Evolutionary conservation across 2,113 vertebrate species (phyloP).

Genomic region (Panthera uncia): DNA sequence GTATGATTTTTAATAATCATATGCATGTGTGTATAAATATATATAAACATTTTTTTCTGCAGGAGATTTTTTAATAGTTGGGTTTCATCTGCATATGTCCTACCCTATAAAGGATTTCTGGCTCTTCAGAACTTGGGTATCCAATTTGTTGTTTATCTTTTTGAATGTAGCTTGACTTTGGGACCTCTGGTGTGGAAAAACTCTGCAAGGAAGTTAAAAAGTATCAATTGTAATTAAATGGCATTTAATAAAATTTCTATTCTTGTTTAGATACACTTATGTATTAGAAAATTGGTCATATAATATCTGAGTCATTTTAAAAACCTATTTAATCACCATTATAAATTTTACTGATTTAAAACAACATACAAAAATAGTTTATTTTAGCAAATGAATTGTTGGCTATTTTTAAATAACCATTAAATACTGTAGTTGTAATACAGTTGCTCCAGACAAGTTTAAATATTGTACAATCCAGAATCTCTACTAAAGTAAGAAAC

Average conservation of each 20-base stretch:
- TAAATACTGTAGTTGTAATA: background rate
- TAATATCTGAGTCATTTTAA: conserved; percentile 27
- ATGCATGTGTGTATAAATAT: background rate
- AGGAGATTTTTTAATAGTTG: conserved; percentile 41
- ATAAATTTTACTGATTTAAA: conserved; percentile 42
- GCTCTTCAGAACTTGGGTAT: background rate
- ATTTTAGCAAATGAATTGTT: conserved; percentile 45
- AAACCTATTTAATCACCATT: conserved; percentile 15
- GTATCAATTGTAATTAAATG: conserved; percentile 23
- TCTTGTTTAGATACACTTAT: background rate
- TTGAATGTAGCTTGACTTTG: conserved; percentile 27
- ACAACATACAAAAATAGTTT: background rate
- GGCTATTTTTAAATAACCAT: background rate
- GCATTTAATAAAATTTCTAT: conserved; percentile 22
- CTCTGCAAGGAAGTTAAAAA: conserved; percentile 68
- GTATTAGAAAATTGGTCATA: background rate
- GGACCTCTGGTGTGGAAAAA: background rate
- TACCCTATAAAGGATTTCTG: background rate
- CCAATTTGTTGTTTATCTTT: conserved; percentile 18
- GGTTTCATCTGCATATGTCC: background rate
- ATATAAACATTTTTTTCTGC: background rate
- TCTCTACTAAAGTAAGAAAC: conserved; percentile 22
- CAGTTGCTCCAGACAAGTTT: background rate
- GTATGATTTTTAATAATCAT: background rate
- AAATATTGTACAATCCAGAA: background rate